phyloP scores from a whole-genome alignment of 1,140 invertebrate genomes.

The Euura lappo region DNA sequence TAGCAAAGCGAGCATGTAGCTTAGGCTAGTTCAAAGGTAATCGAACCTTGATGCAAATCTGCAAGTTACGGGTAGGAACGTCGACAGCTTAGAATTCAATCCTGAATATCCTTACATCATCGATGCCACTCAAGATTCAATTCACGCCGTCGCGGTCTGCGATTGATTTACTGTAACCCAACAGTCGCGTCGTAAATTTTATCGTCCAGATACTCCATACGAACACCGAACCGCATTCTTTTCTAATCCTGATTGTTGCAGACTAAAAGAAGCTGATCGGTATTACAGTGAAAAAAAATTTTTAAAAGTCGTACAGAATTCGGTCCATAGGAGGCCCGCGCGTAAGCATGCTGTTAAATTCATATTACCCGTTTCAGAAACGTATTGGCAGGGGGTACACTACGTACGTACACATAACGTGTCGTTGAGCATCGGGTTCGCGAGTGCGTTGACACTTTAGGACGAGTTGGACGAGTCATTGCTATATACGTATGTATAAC shows the following conservation, averaged over 20 bases:
- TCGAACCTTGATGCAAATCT: slow-evolving; percentile 7
- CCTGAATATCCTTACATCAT: slow-evolving; percentile 1
- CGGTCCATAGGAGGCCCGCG: too few species aligned
- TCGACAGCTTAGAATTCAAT: neutral
- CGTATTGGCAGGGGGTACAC: neutral
- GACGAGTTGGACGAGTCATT: neutral
- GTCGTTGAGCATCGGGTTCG: neutral
- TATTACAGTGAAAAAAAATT: too few species aligned
- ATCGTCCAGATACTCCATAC: too few species aligned
- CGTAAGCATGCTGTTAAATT: too few species aligned
- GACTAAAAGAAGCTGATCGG: too few species aligned
- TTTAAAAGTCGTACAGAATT: too few species aligned
- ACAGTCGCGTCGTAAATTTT: too few species aligned
- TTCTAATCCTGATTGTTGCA: too few species aligned
- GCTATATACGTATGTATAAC: neutral
- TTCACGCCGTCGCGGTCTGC: neutral
- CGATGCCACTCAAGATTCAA: neutral
- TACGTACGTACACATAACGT: neutral
- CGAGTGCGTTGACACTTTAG: slow-evolving; percentile 1
- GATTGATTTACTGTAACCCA: neutral
- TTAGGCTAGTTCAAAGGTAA: neutral
- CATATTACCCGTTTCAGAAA: neutral
- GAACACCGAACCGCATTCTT: too few species aligned
- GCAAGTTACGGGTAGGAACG: neutral
- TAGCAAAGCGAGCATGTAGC: neutral